Conservation (phyloP, 2,888 invertebrate species). For the Sminthurides aquaticus region DNA sequence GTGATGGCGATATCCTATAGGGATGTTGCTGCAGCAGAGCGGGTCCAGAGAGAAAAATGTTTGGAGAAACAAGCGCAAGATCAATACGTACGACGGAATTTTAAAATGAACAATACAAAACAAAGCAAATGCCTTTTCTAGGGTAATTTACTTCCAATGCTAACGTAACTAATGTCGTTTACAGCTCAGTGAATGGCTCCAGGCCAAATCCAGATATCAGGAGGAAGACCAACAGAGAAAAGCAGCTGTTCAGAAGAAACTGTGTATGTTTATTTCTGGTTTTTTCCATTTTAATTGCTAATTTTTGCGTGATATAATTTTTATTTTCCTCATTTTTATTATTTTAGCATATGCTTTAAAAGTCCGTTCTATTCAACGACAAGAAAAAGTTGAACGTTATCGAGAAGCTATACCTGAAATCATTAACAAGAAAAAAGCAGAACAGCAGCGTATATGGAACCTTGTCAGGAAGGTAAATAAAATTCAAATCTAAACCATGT, state of each 20-base stretch:
- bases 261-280: slow-evolving; percentile 10
- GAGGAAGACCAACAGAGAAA: slow-evolving; percentile 17
- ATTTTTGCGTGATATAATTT: no score
- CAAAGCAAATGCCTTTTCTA: no score
- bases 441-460: slow-evolving; percentile 16
- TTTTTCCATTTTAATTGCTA: neutral
- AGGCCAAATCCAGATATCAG: slow-evolving; percentile 27
- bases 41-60: slow-evolving; percentile 21
- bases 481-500: no score
- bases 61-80: slow-evolving; percentile 28
- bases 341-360: no score
- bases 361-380: no score
- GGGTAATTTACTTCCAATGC: no score
- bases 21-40: slow-evolving; percentile 20
- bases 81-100: slow-evolving; percentile 29
- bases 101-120: no score
- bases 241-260: slow-evolving; percentile 6
- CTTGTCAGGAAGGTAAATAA: slow-evolving; percentile 25
- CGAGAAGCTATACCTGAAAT: slow-evolving; percentile 16
- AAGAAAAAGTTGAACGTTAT: slow-evolving; percentile 14
- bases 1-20: slow-evolving; percentile 19
- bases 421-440: slow-evolving; percentile 25
- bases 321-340: no score
- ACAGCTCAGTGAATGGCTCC: slow-evolving; percentile 28
- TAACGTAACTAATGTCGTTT: no score